Evolutionary conservation across 2,797 vertebrate species (phyloP).

Genomic region (Argentina silus): DNA sequence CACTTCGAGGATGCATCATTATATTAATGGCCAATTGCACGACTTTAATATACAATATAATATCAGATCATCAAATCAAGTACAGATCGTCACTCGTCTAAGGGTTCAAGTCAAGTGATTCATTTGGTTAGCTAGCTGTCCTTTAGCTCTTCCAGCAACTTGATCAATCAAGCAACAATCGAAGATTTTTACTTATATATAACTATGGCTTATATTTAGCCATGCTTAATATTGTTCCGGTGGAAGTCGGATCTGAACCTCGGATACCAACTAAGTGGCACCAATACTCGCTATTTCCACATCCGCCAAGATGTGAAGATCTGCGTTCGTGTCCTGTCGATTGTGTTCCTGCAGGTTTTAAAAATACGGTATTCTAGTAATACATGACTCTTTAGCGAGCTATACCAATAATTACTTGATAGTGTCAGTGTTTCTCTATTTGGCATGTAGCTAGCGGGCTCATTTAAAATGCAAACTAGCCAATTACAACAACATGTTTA

Average conservation of each 20-base stretch:
- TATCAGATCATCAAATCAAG: no score
- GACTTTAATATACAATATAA: no score
- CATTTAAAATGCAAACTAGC: neutral
- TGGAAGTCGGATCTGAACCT: constrained; percentile 28
- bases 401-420: no score
- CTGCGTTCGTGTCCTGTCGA: neutral
- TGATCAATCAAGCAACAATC: neutral
- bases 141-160: no score
- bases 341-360: no score
- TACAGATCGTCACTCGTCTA: no score
- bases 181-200: neutral
- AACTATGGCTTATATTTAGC: neutral
- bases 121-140: no score
- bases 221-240: constrained; percentile 32
- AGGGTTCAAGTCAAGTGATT: no score
- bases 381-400: no score
- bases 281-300: constrained; percentile 18
- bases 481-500: neutral
- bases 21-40: no score
- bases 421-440: neutral
- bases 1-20: no score
- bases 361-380: no score
- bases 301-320: neutral
- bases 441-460: neutral
- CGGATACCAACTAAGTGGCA: constrained; percentile 14